Conservation (phyloP, 2,797 vertebrate species). For the Mareca strepera region DNA sequence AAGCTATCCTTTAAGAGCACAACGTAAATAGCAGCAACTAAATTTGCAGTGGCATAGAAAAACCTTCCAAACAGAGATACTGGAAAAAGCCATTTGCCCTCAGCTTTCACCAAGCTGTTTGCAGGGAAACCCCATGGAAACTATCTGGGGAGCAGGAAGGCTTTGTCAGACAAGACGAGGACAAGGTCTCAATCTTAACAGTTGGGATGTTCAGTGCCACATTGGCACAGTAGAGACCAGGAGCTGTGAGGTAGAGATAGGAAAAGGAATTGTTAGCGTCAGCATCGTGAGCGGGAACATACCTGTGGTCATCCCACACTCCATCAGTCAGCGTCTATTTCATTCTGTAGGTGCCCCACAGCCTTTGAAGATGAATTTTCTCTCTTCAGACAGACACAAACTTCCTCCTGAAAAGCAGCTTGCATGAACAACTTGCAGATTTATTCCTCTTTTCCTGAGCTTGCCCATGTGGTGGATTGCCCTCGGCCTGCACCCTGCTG, state of each 20-base stretch:
- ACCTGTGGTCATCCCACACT: neutral
- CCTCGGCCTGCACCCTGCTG: neutral
- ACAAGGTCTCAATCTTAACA: neutral
- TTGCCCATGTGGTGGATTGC: neutral
- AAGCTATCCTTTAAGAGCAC: neutral
- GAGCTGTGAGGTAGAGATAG: neutral
- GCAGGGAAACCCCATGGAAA: neutral
- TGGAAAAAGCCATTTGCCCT: neutral
- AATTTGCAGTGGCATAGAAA: neutral
- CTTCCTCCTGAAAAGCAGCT: neutral
- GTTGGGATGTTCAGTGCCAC: fast-evolving
- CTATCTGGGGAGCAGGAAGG: neutral
- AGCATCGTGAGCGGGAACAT: neutral
- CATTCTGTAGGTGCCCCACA: neutral
- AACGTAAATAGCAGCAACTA: neutral
- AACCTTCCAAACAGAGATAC: neutral
- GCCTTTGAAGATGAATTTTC: neutral
- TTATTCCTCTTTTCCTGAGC: neutral
- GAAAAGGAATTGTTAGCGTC: neutral
- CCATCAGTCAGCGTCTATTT: neutral
- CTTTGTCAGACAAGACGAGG: neutral
- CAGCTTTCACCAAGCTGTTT: neutral
- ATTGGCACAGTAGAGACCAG: neutral
- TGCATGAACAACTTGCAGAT: neutral
- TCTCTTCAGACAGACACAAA: neutral